phyloP scores from a whole-genome alignment of 2,888 invertebrate species.

The Synergus itoensis region DNA sequence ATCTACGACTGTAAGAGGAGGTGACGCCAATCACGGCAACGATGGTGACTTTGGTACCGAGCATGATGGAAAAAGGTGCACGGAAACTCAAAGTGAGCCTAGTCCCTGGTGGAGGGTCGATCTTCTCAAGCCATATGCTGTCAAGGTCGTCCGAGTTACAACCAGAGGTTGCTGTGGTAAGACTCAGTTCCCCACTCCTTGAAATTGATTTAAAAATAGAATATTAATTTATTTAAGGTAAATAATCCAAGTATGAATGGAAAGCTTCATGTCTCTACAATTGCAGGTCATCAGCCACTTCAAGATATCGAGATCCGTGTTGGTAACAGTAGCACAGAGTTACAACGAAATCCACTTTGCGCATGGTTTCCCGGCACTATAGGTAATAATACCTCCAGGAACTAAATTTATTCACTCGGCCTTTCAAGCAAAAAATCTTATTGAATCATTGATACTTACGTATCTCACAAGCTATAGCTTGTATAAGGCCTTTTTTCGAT shows the following conservation, averaged over 20 bases:
- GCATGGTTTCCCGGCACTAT: conserved; percentile 96
- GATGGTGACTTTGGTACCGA: conserved; percentile 91
- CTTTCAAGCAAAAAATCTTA: conserved; percentile 35
- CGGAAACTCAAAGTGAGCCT: conserved; percentile 92
- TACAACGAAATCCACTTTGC: conserved; percentile 93
- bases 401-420: conserved; percentile 34
- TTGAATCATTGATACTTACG: too few relatives aligned
- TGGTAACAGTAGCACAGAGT: conserved; percentile 93
- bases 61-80: conserved; percentile 92
- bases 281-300: conserved; percentile 89
- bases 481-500: too few relatives aligned
- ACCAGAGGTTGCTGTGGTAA: conserved; percentile 89
- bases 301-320: conserved; percentile 94
- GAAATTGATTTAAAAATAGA: not conserved
- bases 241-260: too few relatives aligned
- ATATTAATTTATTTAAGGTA: too few relatives aligned
- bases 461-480: too few relatives aligned
- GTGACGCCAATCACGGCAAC: conserved; percentile 90
- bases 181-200: conserved; percentile 51
- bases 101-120: conserved; percentile 98
- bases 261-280: conserved; percentile 6
- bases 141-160: conserved; percentile 91
- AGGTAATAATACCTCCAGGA: conserved; percentile 77
- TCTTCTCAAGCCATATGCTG: conserved; percentile 89
- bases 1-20: conserved; percentile 92